These are phyloP conservation scores for Acanthochromis polyacanthus DNA, from an alignment of 2,113 vertebrate genomes.

Conservation along the genomic window DNA sequence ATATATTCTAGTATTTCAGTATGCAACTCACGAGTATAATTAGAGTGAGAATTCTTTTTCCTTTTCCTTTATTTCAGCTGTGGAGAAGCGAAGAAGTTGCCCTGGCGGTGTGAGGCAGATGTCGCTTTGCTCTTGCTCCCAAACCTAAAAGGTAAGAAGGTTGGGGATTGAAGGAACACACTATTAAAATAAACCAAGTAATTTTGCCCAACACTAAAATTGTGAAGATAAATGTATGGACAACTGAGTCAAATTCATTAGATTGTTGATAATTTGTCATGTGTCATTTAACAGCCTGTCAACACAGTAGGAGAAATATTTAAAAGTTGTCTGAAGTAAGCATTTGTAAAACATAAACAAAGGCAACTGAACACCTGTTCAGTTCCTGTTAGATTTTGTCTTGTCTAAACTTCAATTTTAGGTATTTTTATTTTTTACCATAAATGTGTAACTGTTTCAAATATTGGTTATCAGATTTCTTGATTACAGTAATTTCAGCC, in stretches of 20 bases:
- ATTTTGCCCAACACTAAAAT: background rate
- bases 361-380: no score
- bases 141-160: conserved; percentile 81
- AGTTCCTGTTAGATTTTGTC: no score
- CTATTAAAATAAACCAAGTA: background rate
- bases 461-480: no score
- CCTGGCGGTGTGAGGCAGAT: conserved; percentile 81
- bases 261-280: no score
- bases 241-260: background rate
- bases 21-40: conserved; percentile 15
- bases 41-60: background rate
- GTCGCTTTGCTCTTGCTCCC: conserved; percentile 90
- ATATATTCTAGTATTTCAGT: conserved; percentile 40
- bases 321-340: no score
- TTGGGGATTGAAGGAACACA: background rate
- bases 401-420: no score
- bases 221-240: background rate
- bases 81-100: conserved; percentile 92
- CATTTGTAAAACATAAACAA: no score
- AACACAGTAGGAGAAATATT: no score
- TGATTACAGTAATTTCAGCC: no score
- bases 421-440: no score
- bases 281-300: no score
- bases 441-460: no score
- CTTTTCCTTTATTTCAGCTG: conserved; percentile 86